phyloP scores from a whole-genome alignment of 92 coral and sea anemone species.

The Siderastrea siderea region DNA sequence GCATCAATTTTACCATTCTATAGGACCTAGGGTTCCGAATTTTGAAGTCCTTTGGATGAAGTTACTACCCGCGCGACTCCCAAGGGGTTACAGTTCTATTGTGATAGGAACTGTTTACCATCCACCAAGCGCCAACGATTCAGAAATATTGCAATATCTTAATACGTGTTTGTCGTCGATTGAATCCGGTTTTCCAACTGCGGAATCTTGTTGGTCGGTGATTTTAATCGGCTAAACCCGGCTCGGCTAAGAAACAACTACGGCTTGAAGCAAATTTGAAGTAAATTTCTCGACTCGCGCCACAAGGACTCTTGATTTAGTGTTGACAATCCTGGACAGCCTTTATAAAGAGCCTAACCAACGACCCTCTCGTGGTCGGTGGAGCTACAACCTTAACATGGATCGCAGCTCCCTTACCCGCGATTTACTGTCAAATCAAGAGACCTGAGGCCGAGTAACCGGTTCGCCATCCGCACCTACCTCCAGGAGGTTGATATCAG shows the following conservation, averaged over 20 bases:
- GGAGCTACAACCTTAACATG: not conserved
- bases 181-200: no score
- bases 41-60: no score
- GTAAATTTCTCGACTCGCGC: not conserved
- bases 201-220: slow-evolving; percentile 8
- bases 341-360: not conserved
- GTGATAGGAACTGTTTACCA: not conserved
- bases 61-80: no score
- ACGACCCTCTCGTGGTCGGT: not conserved
- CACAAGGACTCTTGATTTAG: no score
- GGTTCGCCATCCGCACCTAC: not conserved
- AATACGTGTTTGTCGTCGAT: not conserved
- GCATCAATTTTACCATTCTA: not conserved
- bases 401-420: not conserved
- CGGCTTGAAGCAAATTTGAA: not conserved
- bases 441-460: not conserved
- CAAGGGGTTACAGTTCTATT: no score
- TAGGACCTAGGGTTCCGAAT: no score
- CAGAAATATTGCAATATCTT: not conserved
- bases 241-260: not conserved
- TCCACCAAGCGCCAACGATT: not conserved
- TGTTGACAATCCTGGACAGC: not conserved
- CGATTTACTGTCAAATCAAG: not conserved
- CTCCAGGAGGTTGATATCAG: not conserved
- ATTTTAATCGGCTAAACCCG: slow-evolving; percentile 10